Evolutionary conservation across 2,888 invertebrate species (phyloP).

Genomic region (Linnaemya tessellans): DNA sequence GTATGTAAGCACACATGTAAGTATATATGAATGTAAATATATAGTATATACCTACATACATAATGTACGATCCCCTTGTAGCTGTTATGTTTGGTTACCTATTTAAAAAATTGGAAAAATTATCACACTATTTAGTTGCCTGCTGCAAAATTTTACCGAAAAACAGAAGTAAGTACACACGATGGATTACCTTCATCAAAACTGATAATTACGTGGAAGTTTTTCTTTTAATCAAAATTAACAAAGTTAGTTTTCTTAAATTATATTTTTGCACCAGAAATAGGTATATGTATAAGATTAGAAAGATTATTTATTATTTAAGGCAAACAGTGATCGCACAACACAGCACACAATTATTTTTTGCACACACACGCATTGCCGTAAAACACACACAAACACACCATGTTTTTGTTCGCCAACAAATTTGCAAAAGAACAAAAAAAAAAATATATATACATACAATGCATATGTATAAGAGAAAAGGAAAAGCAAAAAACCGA

Average conservation of each 20-base stretch:
- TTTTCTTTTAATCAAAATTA: slow-evolving; percentile 2
- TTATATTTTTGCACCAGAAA: slow-evolving; percentile 13
- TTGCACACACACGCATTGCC: slow-evolving; percentile 20
- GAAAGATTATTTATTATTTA: slow-evolving; percentile 44
- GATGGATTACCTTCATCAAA: not conserved
- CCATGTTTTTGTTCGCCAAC: slow-evolving; percentile 12
- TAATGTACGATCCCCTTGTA: slow-evolving; percentile 16
- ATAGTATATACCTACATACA: too few relatives aligned
- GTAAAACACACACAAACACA: slow-evolving; percentile 16
- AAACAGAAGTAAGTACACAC: slow-evolving; percentile 7
- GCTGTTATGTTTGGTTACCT: not conserved
- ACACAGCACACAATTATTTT: slow-evolving; percentile 53
- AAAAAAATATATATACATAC: not conserved
- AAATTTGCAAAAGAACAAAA: slow-evolving; percentile 23
- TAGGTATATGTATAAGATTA: slow-evolving; percentile 9
- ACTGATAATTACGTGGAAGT: slow-evolving; percentile 9
- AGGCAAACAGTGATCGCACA: slow-evolving; percentile 57
- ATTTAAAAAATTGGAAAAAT: slow-evolving; percentile 20
- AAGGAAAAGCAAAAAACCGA: slow-evolving; percentile 64
- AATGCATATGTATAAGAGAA: not conserved
- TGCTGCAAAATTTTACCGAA: slow-evolving; percentile 22
- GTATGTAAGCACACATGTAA: not conserved
- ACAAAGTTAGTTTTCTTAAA: not conserved
- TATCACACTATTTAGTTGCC: slow-evolving; percentile 29
- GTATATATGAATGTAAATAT: not conserved